Conservation (phyloP, 2,888 invertebrate species). For the Ceramica pisi region DNA sequence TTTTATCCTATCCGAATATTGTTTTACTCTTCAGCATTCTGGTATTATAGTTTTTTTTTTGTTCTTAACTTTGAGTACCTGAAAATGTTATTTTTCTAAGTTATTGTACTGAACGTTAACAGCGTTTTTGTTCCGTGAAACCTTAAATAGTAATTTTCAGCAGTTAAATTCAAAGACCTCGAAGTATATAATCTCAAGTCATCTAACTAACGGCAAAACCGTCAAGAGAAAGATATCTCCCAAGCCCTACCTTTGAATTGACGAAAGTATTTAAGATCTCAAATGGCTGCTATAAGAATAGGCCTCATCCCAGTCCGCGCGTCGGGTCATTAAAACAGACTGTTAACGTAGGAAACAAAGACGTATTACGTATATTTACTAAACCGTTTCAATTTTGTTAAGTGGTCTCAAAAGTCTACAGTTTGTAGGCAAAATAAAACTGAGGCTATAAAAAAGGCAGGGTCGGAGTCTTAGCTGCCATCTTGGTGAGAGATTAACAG, state of each 20-base stretch:
- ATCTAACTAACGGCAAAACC: slow-evolving; percentile 49
- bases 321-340: slow-evolving; percentile 66
- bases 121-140: slow-evolving; percentile 32
- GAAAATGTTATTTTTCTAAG: neutral
- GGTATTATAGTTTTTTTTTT: neutral
- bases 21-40: slow-evolving; percentile 16
- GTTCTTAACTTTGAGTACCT: neutral
- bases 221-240: slow-evolving; percentile 28
- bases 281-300: slow-evolving; percentile 41
- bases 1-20: slow-evolving; percentile 24
- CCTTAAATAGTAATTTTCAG: slow-evolving; percentile 28
- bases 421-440: slow-evolving; percentile 83
- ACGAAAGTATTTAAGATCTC: slow-evolving; percentile 44
- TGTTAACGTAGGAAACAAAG: slow-evolving; percentile 72
- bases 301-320: slow-evolving; percentile 22
- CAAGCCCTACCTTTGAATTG: slow-evolving; percentile 35
- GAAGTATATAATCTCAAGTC: slow-evolving; percentile 42
- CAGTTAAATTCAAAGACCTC: slow-evolving; percentile 33
- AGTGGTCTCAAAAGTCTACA: slow-evolving; percentile 85
- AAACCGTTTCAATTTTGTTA: slow-evolving; percentile 85
- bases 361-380: slow-evolving; percentile 75
- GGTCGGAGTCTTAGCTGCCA: slow-evolving; percentile 74
- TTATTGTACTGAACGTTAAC: slow-evolving; percentile 6
- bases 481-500: slow-evolving; percentile 86
- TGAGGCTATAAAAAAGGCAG: slow-evolving; percentile 80